A percentile compares a stretch with the other conserved stretches of the same genome.
These are phyloP conservation scores for Drosophila recens DNA, from an alignment of 2,888 invertebrate genomes.

Conservation along the genomic window DNA sequence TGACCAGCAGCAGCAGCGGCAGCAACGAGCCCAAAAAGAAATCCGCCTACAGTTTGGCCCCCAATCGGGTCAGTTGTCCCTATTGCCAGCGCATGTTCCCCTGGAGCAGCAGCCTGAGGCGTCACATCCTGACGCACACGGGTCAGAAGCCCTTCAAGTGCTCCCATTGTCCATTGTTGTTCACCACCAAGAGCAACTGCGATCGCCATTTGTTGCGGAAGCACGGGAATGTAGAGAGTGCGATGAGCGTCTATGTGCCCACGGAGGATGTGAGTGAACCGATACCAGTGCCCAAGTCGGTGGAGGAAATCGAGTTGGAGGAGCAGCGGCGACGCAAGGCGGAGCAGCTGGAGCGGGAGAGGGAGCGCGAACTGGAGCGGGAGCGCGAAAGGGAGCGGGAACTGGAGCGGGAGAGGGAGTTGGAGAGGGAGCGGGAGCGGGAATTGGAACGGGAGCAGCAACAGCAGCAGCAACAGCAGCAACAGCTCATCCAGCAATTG, in stretches of 20 bases:
- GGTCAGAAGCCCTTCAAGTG: slow-evolving; percentile 99
- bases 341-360: slow-evolving; percentile 54
- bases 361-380: slow-evolving; percentile 43
- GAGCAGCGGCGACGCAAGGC: slow-evolving; percentile 80
- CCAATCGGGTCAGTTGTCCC: slow-evolving; percentile 96
- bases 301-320: slow-evolving; percentile 83
- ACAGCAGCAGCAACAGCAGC: slow-evolving; percentile 7
- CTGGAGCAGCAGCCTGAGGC: slow-evolving; percentile 97
- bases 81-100: slow-evolving; percentile 98
- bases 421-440: slow-evolving; percentile 41
- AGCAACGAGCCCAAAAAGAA: slow-evolving; percentile 89
- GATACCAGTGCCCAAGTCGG: slow-evolving; percentile 83
- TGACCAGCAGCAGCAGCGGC: slow-evolving; percentile 72
- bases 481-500: slow-evolving; percentile 80
- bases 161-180: slow-evolving; percentile 95
- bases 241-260: slow-evolving; percentile 86
- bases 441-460: slow-evolving; percentile 75
- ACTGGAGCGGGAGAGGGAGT: not conserved
- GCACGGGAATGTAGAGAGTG: slow-evolving; percentile 88
- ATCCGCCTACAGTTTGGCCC: slow-evolving; percentile 97
- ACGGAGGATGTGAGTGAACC: slow-evolving; percentile 85
- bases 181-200: slow-evolving; percentile 98
- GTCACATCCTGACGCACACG: slow-evolving; percentile 96
- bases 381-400: slow-evolving; percentile 76
- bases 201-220: slow-evolving; percentile 96